phyloP scores from a whole-genome alignment of 2,797 vertebrate genomes.

The Eospalax fontanierii region DNA sequence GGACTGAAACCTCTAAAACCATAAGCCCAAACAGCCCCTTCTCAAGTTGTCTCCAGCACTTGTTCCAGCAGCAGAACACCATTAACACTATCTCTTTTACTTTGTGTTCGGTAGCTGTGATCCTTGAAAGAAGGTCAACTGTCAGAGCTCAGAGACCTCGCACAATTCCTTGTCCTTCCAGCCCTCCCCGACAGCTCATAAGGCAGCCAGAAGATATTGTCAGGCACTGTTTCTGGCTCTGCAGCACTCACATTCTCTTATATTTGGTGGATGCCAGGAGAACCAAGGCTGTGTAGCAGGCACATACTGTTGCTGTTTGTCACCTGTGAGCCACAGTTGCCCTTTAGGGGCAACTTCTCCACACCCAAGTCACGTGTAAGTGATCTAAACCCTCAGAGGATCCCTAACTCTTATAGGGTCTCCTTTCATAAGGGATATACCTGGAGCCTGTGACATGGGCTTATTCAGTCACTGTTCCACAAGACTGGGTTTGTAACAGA shows the following conservation, averaged over 20 bases:
- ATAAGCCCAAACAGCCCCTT: neutral
- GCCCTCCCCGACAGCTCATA: neutral
- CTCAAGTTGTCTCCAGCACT: neutral
- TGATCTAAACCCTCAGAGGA: too few species aligned
- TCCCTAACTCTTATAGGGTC: neutral
- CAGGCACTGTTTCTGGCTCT: neutral
- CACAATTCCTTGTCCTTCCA: neutral
- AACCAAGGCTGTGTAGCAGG: neutral
- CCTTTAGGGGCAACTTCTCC: neutral
- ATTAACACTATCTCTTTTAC: neutral
- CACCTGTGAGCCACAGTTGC: neutral
- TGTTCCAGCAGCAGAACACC: neutral
- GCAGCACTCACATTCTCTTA: neutral
- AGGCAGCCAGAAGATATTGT: neutral
- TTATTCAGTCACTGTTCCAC: neutral
- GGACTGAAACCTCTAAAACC: too few species aligned
- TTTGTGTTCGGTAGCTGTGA: neutral
- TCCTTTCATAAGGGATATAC: neutral
- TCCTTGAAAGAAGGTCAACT: neutral
- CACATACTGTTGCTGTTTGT: neutral
- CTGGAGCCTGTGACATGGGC: neutral
- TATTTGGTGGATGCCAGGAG: neutral
- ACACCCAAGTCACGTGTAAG: neutral
- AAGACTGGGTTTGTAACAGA: neutral
- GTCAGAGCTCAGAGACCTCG: neutral